Percentiles rank a stretch among this genome's conserved stretches.
phyloP scores from a whole-genome alignment of 1,140 invertebrate genomes.

The Paramacrobiotus metropolitanus region DNA sequence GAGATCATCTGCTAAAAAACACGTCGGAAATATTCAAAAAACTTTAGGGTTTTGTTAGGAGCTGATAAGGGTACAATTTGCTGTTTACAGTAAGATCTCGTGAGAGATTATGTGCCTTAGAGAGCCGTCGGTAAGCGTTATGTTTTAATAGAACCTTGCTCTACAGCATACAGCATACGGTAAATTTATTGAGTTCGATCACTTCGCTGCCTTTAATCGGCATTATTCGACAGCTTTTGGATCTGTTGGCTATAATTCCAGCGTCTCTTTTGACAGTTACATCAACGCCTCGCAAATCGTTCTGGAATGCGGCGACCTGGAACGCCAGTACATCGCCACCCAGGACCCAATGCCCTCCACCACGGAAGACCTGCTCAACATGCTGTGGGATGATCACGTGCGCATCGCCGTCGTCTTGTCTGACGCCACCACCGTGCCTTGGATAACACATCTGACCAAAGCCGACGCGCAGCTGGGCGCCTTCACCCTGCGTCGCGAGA shows the following conservation, averaged over 20 bases:
- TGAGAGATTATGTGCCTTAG: too few relatives aligned
- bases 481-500: neutral
- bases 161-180: neutral
- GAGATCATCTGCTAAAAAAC: too few relatives aligned
- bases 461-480: neutral
- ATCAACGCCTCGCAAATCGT: conserved; percentile 63
- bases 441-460: neutral
- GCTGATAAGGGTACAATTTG: too few relatives aligned
- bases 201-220: too few relatives aligned
- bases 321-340: conserved; percentile 42
- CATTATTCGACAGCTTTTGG: neutral
- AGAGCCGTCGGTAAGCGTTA: too few relatives aligned
- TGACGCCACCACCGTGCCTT: conserved; percentile 18
- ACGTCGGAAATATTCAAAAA: too few relatives aligned
- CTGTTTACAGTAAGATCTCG: too few relatives aligned
- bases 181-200: too few relatives aligned
- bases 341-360: conserved; percentile 31
- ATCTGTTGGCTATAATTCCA: conserved; percentile 35
- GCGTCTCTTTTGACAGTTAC: conserved; percentile 48
- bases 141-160: too few relatives aligned
- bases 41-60: too few relatives aligned
- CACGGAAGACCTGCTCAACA: conserved; percentile 26
- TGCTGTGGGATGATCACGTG: conserved; percentile 59
- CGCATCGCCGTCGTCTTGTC: conserved; percentile 49
- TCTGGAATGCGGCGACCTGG: conserved; percentile 5